These are phyloP conservation scores for Hyperopisus bebe DNA, from an alignment of 2,113 vertebrate species.

Conservation along the genomic window DNA sequence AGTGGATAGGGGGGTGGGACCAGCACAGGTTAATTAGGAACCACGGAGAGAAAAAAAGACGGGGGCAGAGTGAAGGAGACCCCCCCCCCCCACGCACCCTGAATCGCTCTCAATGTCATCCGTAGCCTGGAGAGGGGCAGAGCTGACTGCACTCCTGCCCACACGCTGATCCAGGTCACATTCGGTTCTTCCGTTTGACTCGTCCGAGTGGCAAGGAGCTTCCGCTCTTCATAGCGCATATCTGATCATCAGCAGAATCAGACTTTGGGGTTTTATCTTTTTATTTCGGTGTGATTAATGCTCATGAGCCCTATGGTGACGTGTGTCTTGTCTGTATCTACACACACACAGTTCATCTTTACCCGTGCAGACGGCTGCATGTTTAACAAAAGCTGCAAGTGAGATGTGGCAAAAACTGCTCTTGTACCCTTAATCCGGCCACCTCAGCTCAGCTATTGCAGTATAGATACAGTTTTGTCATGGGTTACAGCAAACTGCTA, in stretches of 20 bases:
- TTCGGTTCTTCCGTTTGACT: not conserved
- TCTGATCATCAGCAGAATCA: not conserved
- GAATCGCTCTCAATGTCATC: not conserved
- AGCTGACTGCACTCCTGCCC: not conserved
- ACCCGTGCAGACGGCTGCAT: not conserved
- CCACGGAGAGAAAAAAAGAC: not conserved
- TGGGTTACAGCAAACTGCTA: not conserved
- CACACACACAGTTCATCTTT: not conserved
- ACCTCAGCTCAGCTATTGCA: not conserved
- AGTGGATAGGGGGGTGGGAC: not conserved
- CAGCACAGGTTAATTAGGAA: constrained; percentile 15
- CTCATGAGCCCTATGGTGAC: not conserved
- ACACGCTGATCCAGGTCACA: not conserved
- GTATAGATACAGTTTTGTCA: not conserved
- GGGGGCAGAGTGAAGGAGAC: not conserved
- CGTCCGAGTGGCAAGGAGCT: not conserved
- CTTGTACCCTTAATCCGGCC: not conserved
- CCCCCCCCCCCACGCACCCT: not conserved
- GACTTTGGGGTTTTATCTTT: not conserved
- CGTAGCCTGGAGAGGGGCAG: not conserved
- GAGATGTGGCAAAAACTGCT: not conserved
- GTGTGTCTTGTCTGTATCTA: not conserved
- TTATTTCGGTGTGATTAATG: not conserved
- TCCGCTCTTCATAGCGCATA: not conserved
- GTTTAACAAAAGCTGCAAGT: not conserved